Base-by-base conservation (phyloP, 2,113 vertebrate species). In the Sturnira hondurensis region DNA sequence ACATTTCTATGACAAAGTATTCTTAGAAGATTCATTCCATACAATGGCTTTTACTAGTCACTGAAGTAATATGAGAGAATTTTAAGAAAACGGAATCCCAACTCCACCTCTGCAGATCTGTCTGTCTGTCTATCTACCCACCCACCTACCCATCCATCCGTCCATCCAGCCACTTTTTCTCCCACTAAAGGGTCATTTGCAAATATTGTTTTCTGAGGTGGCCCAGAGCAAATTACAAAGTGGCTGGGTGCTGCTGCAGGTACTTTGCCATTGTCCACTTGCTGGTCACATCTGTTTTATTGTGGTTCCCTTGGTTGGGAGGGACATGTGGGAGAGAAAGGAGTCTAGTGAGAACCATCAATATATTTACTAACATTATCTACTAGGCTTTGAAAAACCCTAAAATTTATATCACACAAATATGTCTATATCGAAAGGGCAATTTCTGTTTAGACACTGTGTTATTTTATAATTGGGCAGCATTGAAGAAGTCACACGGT, bases 41-140 rank as follows among this genome's bases (percentile, higher is more conserved):
- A 28, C 26, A 77, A 33, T 41, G 31, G 2, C 12, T 45, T 92
- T 97, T 71, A 65, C 0, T 47, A 58, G 70, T 84, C 16, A 0
- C 52, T 70, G 90, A 91, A 92, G 93, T 61, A 54, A 67, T 38
- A 47, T 63, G 38, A 63, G 78, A 94, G 28, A 36, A 70, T 91
- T 94, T 88, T 52, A 83, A 91, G 85, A 94, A 88, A 97, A 61
- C 26, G 20, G 8, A 93, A 81, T 26, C 67, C 31, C 41, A 90
- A 31, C 9, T 82, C 58, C 68, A 7, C 56, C 43, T 95, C 86
- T 45, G 20, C 31, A 96, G 58, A 61, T 80, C 24, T 7, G 13
- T 54, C 15, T 24, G 45, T 41, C 19, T 7, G 13, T 54, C 15
- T 24, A 38, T 41, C 19, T 56, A 22, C 20, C 4, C n/a, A 82